Conservation (phyloP, 2,888 invertebrate genomes). For the Malacosoma neustria region DNA sequence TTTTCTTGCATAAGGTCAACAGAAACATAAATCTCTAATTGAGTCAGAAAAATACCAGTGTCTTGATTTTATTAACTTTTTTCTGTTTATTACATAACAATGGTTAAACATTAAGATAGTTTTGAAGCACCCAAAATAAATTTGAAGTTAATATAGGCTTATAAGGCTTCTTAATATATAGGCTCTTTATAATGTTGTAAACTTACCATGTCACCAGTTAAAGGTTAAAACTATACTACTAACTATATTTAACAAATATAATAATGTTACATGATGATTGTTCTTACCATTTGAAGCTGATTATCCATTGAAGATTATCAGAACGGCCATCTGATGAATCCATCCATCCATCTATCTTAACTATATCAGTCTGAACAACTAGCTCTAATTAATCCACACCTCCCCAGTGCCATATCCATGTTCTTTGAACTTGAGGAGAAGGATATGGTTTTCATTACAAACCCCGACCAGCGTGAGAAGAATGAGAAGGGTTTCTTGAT, state of each 20-base stretch:
- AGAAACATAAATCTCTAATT: too few relatives aligned
- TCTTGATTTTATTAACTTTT: too few relatives aligned
- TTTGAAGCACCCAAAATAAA: too few relatives aligned
- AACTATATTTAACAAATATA: background rate
- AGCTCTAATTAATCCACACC: slow-evolving; percentile 2
- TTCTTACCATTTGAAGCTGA: slow-evolving; percentile 67
- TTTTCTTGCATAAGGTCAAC: too few relatives aligned
- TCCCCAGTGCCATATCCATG: slow-evolving; percentile 96
- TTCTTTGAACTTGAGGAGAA: slow-evolving; percentile 97
- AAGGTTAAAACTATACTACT: too few relatives aligned
- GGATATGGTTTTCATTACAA: slow-evolving; percentile 95
- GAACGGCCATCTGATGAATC: slow-evolving; percentile 73
- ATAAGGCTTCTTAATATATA: too few relatives aligned
- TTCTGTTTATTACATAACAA: too few relatives aligned
- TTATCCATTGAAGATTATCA: slow-evolving; percentile 55
- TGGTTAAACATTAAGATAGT: too few relatives aligned
- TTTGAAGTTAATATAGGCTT: too few relatives aligned
- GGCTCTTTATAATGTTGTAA: too few relatives aligned
- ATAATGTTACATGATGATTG: slow-evolving; percentile 58
- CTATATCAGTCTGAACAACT: background rate
- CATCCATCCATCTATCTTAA: background rate
- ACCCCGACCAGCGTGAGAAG: slow-evolving; percentile 92
- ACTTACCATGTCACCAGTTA: too few relatives aligned
- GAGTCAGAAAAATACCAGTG: too few relatives aligned
- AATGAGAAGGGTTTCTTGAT: slow-evolving; percentile 97